These are phyloP conservation scores for Sciurus carolinensis DNA, from an alignment of 2,797 vertebrate genomes.

Conservation along the genomic window DNA sequence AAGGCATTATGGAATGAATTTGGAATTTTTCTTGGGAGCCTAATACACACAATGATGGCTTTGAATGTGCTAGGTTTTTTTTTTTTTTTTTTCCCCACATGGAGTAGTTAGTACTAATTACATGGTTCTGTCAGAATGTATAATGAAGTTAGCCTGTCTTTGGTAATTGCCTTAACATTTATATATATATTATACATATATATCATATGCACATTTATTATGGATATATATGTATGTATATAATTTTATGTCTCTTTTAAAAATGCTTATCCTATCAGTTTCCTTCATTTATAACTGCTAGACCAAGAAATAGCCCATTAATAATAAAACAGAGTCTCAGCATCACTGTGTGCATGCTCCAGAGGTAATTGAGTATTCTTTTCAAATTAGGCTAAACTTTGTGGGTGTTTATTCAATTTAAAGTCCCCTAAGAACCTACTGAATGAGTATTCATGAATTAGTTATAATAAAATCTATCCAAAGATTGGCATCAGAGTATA, in stretches of 20 bases:
- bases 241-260: neutral
- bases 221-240: too few species aligned
- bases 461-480: neutral
- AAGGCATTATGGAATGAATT: neutral
- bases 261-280: neutral
- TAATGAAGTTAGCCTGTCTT: conserved; percentile 3
- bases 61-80: neutral
- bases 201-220: too few species aligned
- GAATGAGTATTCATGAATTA: neutral
- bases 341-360: neutral
- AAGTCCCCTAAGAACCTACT: neutral
- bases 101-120: neutral
- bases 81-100: neutral
- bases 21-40: neutral
- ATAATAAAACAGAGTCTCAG: neutral
- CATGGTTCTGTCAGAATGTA: conserved; percentile 37
- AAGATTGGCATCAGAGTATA: neutral
- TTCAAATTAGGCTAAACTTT: conserved; percentile 23
- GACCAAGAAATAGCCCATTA: neutral
- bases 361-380: neutral
- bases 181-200: neutral
- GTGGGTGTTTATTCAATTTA: neutral
- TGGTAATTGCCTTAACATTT: conserved; percentile 44
- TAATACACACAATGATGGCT: neutral
- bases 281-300: conserved; percentile 42